These are phyloP conservation scores for Anodontia alba DNA, from an alignment of 2,888 invertebrate genomes.

Conservation along the genomic window DNA sequence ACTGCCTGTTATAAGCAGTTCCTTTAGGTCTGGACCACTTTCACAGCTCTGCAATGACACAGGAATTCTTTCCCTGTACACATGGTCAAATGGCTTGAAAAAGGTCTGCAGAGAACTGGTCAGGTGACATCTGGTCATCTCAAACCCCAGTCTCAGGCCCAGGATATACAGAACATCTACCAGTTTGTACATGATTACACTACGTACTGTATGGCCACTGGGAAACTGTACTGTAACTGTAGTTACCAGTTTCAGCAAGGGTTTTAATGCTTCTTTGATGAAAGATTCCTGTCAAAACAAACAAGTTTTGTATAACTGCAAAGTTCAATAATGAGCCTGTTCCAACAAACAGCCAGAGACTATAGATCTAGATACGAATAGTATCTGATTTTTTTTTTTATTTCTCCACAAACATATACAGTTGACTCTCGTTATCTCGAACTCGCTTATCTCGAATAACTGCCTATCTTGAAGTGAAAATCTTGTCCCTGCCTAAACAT, in stretches of 20 bases:
- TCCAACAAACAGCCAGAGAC: not conserved
- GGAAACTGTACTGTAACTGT: conserved; percentile 93
- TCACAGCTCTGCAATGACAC: not conserved
- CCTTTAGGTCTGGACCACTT: conserved; percentile 25
- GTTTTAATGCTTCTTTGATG: conserved; percentile 92
- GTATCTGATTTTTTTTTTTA: not conserved
- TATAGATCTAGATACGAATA: not conserved
- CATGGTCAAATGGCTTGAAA: conserved; percentile 81
- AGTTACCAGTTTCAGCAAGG: conserved; percentile 92
- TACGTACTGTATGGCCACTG: conserved; percentile 91
- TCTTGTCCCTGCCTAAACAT: too few relatives aligned
- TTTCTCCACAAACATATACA: too few relatives aligned
- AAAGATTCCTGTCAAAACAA: conserved; percentile 90
- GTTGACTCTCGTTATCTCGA: too few relatives aligned
- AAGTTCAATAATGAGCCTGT: too few relatives aligned
- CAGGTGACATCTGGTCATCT: conserved; percentile 85
- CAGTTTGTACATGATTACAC: conserved; percentile 92
- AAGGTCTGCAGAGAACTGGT: conserved; percentile 80
- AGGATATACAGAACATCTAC: conserved; percentile 92
- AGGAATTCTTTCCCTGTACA: conserved; percentile 28
- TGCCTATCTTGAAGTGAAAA: too few relatives aligned
- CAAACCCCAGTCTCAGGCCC: conserved; percentile 86
- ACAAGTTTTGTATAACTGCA: too few relatives aligned
- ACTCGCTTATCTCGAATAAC: too few relatives aligned
- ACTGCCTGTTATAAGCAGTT: not conserved